A percentile compares a stretch with the other conserved stretches of the same genome.
phyloP scores from a whole-genome alignment of 2,113 vertebrate species.

The Pionites leucogaster region DNA sequence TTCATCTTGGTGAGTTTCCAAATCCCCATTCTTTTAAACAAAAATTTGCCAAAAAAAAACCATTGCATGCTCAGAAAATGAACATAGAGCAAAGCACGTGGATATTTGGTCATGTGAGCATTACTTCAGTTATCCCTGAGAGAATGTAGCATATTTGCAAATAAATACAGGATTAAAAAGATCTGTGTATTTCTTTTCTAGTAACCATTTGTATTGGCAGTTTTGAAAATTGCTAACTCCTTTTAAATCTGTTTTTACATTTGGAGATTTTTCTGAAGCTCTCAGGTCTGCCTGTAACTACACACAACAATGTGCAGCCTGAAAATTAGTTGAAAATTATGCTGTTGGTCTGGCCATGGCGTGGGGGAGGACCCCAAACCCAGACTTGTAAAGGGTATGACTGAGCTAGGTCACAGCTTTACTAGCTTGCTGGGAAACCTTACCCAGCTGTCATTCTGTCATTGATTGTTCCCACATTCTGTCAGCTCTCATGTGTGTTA shows the following conservation, averaged over 20 bases:
- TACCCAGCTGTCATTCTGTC: slow-evolving; percentile 33
- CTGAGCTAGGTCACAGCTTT: neutral
- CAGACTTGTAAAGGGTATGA: neutral
- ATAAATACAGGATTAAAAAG: neutral
- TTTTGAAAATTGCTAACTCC: neutral
- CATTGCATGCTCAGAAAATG: slow-evolving; percentile 53
- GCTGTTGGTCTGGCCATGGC: neutral
- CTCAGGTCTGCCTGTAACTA: neutral
- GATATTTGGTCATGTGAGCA: slow-evolving; percentile 53
- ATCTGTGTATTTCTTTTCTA: neutral
- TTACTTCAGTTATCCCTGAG: slow-evolving; percentile 49
- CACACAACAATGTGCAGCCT: neutral
- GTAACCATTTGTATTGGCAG: neutral
- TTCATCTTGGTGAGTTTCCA: slow-evolving; percentile 64
- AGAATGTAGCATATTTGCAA: neutral
- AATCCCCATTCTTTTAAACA: slow-evolving; percentile 55
- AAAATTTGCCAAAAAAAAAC: slow-evolving; percentile 50
- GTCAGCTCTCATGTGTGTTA: neutral
- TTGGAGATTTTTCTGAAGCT: slow-evolving; percentile 4
- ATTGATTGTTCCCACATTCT: slow-evolving; percentile 14
- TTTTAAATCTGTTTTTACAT: neutral
- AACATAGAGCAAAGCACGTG: slow-evolving; percentile 45
- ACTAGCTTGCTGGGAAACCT: neutral
- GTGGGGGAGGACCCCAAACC: neutral
- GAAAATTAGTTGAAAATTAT: neutral